Evolutionary conservation across 92 coral and sea anemone genomes (phyloP), one percentile per base, ranked within the genome.

Genomic region (Phymanthus crucifer): DNA sequence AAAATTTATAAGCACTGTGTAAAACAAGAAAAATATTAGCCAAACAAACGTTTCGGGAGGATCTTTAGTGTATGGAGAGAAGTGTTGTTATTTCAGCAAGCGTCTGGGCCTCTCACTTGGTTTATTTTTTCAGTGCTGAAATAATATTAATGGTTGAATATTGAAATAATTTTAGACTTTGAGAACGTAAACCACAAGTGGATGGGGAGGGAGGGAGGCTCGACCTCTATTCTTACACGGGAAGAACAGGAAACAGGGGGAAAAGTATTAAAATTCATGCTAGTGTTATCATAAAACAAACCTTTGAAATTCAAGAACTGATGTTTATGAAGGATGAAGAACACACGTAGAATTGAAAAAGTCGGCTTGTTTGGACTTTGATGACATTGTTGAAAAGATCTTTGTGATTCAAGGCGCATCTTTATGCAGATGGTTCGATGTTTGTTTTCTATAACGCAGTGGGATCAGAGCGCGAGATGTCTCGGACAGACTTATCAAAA

Each of bases 11-110:
- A 27, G 34, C 68, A 61, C 34, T 61, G 26, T 61, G 68, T 11
- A 61, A 61, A 61, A 61, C 68, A 61, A 61, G 24, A 57, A n/a
- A 5, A 0, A 21, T 61, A 7, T 29, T 61, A 12, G 32, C 17
- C 68, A 61, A 61, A 61, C 68, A 61, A 61, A 61, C 68, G 1
- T 61, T 61, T 34, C 10, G 34, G 4, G 34, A n/a, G 29, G 1
- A 24, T 24, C 29, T 24, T 24, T 3, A 1, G 68, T 3, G 14
- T 61, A 29, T 29, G 68, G 10, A 27, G 18, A 61, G 33, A 61
- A 61, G 68, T 14, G 34, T 24, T 61, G 36, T 61, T 61, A 24
- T 61, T 61, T 61, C 68, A 61, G 68, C 68, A 61, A 61, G 29
- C 68, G 68, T 61, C 68, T 61, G 32, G 34, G 1, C 68, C 35